Percentiles rank a stretch among this genome's conserved stretches.
These are phyloP conservation scores for Chloropsis hardwickii DNA, from an alignment of 2,113 vertebrate species.

Conservation along the genomic window DNA sequence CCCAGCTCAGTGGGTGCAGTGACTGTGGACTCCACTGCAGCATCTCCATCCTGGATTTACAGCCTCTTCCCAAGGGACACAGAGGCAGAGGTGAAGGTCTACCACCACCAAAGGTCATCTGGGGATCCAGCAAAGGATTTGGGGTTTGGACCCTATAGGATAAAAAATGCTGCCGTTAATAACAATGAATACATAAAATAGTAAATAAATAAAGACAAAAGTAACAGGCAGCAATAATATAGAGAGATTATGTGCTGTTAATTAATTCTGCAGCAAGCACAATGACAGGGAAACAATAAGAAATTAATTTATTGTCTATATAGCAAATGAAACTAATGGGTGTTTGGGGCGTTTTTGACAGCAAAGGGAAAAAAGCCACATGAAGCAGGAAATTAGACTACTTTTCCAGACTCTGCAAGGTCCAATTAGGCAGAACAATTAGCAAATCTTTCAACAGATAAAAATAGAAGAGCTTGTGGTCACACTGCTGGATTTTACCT, in stretches of 20 bases:
- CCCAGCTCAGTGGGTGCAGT: neutral
- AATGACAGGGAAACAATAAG: neutral
- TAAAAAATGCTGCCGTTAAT: neutral
- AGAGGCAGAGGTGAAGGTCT: neutral
- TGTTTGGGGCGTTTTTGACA: neutral
- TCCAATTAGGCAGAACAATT: conserved; percentile 49
- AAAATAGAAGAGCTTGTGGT: conserved; percentile 5
- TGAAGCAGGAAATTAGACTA: conserved; percentile 30
- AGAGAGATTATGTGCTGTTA: neutral
- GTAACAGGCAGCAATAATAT: neutral
- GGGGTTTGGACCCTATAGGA: neutral
- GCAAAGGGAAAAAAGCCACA: neutral
- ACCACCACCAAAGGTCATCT: neutral
- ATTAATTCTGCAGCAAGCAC: conserved; percentile 27
- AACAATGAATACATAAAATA: neutral
- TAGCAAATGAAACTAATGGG: conserved; percentile 23
- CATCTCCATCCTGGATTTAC: neutral
- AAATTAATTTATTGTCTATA: conserved; percentile 47
- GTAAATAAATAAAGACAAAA: neutral
- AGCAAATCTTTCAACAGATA: conserved; percentile 1
- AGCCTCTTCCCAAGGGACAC: neutral
- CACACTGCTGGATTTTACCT: neutral
- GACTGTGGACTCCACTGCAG: neutral
- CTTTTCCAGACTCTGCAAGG: neutral
- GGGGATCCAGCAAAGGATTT: neutral